Conservation (phyloP, 2,888 invertebrate species). For the Achlya flavicornis region DNA sequence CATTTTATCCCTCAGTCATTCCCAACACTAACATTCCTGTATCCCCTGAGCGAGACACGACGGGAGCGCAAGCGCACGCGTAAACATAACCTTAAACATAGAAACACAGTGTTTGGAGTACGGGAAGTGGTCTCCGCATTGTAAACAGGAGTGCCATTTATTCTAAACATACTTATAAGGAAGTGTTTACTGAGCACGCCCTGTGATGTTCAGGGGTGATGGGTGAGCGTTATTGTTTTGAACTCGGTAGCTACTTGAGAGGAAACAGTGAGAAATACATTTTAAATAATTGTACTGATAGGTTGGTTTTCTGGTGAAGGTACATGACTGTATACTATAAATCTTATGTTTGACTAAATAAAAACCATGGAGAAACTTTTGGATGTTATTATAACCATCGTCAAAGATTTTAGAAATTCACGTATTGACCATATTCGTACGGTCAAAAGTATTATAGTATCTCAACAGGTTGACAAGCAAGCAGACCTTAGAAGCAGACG, state of each 20-base stretch:
- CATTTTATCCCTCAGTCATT: neutral
- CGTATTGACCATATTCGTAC: no score
- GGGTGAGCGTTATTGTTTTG: slow-evolving; percentile 9
- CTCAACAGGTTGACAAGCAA: no score
- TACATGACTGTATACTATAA: no score
- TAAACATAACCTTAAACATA: slow-evolving; percentile 15
- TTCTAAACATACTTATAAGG: slow-evolving; percentile 25
- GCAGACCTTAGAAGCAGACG: no score
- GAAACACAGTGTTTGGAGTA: slow-evolving; percentile 12
- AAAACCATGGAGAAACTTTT: no score
- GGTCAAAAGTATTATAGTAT: no score
- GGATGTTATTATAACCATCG: no score
- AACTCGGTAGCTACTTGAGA: neutral
- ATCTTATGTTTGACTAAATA: no score
- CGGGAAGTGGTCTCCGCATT: slow-evolving; percentile 15
- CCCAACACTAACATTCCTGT: neutral
- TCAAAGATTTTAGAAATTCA: no score
- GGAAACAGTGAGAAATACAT: neutral
- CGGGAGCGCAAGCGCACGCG: neutral
- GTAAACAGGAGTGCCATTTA: slow-evolving; percentile 20
- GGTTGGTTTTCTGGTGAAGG: no score
- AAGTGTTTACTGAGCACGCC: slow-evolving; percentile 17
- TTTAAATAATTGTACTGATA: neutral
- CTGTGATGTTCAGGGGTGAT: neutral
- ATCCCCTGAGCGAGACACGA: neutral